Base-by-base conservation (phyloP, 1,140 invertebrate species). In the Pseudachorutes palmiensis region DNA sequence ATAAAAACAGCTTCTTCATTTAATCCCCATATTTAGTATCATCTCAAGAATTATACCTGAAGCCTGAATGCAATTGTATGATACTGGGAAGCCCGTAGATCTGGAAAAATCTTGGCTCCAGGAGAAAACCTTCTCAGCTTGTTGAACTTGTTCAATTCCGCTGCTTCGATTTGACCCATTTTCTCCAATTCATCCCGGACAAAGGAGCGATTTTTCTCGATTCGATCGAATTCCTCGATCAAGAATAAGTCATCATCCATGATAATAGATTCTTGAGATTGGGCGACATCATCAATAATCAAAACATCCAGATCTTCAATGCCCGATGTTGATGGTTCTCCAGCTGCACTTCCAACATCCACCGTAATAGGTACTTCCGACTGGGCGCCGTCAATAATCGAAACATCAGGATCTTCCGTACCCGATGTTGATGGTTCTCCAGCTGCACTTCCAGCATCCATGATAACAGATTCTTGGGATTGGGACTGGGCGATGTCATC, bases 11-110 rank as follows among this genome's bases (percentile, higher is more conserved):
- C n/a, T n/a, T n/a, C n/a, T n/a, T n/a, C n/a, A n/a, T n/a, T n/a
- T n/a, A 61, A 9, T 48, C 60, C 9, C 2, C 9, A 48, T 59
- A 26, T 45, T 66, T 3, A 19, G 26, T 49, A 26, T 24, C 26
- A 1, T 62, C n/a, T 57, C 26, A 14, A 45, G 19, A 12, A 19
- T 62, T 59, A 61, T 64, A 72, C 71, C 57, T 63, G 55, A 29
- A 72, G 14, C 31, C 16, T 2, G 57, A 72, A 67, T 2, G 59
- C 61, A 5, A 72, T 62, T 2, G 72, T 74, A 66, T 74, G 69
- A 63, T 65, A 62, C 51, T 58, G 45, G 1, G 68, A 68, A 33
- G 26, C n/a, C 22, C 66, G 49, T 62, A 72, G 66, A 63, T 61
- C 62, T 14, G 72, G 72, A 29, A 69, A 73, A 24, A 73, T 71